Base-by-base conservation (phyloP, 30 jellyfish, hydroid and myxozoan species). In the Aurelia sp. region DNA sequence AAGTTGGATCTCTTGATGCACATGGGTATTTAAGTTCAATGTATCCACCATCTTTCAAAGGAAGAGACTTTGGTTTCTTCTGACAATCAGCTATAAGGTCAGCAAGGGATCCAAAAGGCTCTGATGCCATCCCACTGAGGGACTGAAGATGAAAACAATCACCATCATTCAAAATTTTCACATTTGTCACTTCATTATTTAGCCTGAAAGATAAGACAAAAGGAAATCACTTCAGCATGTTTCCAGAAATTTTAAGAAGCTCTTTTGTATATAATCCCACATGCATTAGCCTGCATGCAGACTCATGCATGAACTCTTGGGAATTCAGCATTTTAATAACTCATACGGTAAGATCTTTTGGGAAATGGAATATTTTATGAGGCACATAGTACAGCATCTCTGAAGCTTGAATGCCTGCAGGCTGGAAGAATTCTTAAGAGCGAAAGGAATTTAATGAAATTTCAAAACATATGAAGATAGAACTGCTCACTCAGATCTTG, bases 1-100 rank as follows among this genome's bases (percentile, higher is more conserved):
- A 62, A 4, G 99, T 94, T 62, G 99, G 99, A 73, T 94, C 99
- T 22, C 81, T 82, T 8, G 97, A 94, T 11, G 90, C 89, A 64
- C 89, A 68, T 1, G 99, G 99, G 71, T 70, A 82, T 67, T 84
- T 76, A 51, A 94, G 82, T 62, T 77, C 91, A 84, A 94, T 94
- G 69, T 66, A 79, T 0, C 93, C 96, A 8, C 99, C 99, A 73
- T 85, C 87, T 76, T 85, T 94, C 15, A 90, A 89, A 52, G 92
- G 95, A 21, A 94, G 89, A 12, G 96, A 86, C 3, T 75, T 79
- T 31, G 96, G 96, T 20, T 89, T 83, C 23, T 85, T 76, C 81
- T 76, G 78, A 66, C 94, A 94, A 76, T 89, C 85, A 20, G 47
- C 27, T 19, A 94, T 76, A 22, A 94, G 92, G 66, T 83, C 94